Evolutionary conservation across 2,888 invertebrate species (phyloP).

Genomic region (Eupithecia tripunctaria): DNA sequence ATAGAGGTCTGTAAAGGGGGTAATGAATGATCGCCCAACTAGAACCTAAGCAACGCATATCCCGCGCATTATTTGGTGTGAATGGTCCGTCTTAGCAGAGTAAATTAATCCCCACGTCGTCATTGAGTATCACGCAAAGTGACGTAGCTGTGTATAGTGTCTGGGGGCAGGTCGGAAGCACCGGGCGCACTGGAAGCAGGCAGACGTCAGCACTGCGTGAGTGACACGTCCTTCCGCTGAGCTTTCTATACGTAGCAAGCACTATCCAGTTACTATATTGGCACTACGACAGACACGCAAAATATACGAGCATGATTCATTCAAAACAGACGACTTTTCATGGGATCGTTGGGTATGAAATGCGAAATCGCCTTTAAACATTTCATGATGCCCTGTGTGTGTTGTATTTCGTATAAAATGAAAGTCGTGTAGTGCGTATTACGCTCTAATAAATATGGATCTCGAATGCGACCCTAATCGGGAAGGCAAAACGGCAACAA

Average conservation of each 20-base stretch:
- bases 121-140: constrained; percentile 27
- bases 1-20: neutral
- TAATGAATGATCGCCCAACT: neutral
- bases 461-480: constrained; percentile 82
- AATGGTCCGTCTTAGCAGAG: neutral
- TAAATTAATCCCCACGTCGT: constrained; percentile 20
- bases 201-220: constrained; percentile 71
- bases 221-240: constrained; percentile 81
- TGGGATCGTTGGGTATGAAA: constrained; percentile 42
- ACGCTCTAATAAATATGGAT: constrained; percentile 81
- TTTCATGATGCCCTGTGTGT: constrained; percentile 60
- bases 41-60: neutral
- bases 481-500: constrained; percentile 81
- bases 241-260: constrained; percentile 59
- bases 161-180: constrained; percentile 77
- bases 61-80: neutral
- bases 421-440: constrained; percentile 78
- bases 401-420: constrained; percentile 74
- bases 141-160: constrained; percentile 60
- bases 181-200: constrained; percentile 72
- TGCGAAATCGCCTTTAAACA: constrained; percentile 57
- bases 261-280: constrained; percentile 62
- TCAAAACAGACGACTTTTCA: neutral
- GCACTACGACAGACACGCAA: constrained; percentile 50
- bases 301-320: constrained; percentile 32